phyloP scores from a whole-genome alignment of 2,797 vertebrate species.

The Sarcophilus harrisii region DNA sequence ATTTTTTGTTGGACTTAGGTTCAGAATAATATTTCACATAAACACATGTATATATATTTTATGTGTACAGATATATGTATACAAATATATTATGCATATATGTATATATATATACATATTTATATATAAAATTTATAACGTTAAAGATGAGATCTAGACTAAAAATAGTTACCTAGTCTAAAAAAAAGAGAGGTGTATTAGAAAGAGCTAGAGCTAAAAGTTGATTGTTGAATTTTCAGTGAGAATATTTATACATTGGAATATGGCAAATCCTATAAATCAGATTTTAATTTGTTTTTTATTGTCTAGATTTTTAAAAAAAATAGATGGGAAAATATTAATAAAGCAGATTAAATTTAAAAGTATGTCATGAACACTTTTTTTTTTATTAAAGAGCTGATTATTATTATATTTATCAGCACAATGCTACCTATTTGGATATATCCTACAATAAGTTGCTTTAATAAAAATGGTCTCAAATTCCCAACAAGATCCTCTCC shows the following conservation, averaged over 20 bases:
- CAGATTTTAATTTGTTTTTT: background rate
- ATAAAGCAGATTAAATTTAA: background rate
- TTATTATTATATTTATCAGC: background rate
- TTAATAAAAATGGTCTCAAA: background rate
- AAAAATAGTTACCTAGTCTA: background rate
- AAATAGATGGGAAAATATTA: background rate
- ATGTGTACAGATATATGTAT: too few species aligned
- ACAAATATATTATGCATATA: too few species aligned
- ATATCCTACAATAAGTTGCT: background rate
- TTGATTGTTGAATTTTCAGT: background rate
- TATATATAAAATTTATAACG: background rate
- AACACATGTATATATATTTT: too few species aligned
- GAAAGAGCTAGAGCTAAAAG: background rate
- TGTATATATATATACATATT: too few species aligned
- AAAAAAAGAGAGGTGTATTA: background rate
- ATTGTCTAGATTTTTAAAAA: background rate
- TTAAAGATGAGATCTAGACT: background rate
- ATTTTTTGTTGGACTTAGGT: background rate
- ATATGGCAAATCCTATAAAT: background rate
- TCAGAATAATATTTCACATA: too few species aligned
- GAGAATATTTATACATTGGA: background rate
- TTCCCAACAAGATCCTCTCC: background rate
- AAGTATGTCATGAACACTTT: background rate
- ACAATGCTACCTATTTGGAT: background rate
- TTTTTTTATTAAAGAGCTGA: background rate